Evolutionary conservation across 2,113 vertebrate species (phyloP), one percentile per base, ranked within the genome.

Genomic region (Pycnonotus jocosus): DNA sequence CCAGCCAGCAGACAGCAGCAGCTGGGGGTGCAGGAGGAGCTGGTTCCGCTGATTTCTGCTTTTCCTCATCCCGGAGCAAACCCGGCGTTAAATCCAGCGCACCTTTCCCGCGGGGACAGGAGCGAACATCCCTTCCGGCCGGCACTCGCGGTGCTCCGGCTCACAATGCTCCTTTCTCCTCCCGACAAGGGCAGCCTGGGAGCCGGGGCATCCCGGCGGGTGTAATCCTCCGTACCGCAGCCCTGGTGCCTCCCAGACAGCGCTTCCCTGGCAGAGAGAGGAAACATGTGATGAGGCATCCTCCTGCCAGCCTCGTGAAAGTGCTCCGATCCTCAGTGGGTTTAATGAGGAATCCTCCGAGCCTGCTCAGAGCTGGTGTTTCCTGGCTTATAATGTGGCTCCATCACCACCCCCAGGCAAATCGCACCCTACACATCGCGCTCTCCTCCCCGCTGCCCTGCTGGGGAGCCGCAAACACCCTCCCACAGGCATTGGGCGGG

Each of bases 31-130:
- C 65, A 38, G 81, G 51, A 81, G 78, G 88, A 66, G 51, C 31
- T 68, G 56, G 1, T 28, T 53, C 25, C 0, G 3, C 21, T 13
- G 81, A 28, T 47, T 80, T 68, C 61, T 68, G 22, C 53, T 85
- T 48, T 31, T 37, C 30, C 44, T 40, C 48, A 12, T 12, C 42
- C 40, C 65, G 1, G 38, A 38, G 27, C 38, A 54, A 45, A 58
- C 12, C 21, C 1, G 0, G 35, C 1, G 0, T 14, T 31, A 42
- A 83, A 77, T 8, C 24, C 7, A 0, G 22, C 0, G 1, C 9
- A 72, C 21, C 53, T 60, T 68, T 58, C 60, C 73, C 42, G 1
- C 1, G 3, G 45, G 1, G 2, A 18, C 5, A 1, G 31, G 12
- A 19, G 7, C 42, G 7, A n/a, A 2, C 21, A 7, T 1, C 33